These are phyloP conservation scores for Drosophila mimetica DNA, from an alignment of 2,888 invertebrate species.

Conservation along the genomic window DNA sequence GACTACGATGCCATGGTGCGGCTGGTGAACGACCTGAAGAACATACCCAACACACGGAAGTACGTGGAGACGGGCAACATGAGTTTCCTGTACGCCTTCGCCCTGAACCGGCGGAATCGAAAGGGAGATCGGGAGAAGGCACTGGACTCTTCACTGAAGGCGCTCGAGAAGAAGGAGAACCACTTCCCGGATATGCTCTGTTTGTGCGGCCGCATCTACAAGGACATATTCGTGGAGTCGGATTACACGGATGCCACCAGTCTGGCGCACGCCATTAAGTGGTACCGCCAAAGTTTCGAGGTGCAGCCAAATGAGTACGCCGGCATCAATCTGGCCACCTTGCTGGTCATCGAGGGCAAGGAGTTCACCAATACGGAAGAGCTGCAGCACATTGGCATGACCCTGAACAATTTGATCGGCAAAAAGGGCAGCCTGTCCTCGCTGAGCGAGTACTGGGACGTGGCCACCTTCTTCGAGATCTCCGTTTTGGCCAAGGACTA, in stretches of 20 bases:
- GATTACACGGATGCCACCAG: constrained; percentile 94
- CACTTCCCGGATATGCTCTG: constrained; percentile 99
- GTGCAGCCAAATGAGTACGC: constrained; percentile 99
- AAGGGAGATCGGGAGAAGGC: constrained; percentile 98
- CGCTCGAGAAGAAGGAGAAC: constrained; percentile 96
- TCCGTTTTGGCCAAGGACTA: constrained; percentile 99
- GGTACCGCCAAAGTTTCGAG: constrained; percentile 99
- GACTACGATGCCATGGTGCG: constrained; percentile 99
- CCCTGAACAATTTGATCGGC: constrained; percentile 98
- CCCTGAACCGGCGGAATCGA: constrained; percentile 96
- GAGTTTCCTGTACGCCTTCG: constrained; percentile 97
- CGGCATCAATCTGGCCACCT: constrained; percentile 98
- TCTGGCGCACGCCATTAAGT: constrained; percentile 95
- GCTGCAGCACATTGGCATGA: constrained; percentile 96
- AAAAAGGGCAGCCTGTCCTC: constrained; percentile 97
- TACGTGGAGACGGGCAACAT: constrained; percentile 96
- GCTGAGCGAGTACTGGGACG: constrained; percentile 99
- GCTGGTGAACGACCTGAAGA: constrained; percentile 95
- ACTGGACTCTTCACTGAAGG: constrained; percentile 94
- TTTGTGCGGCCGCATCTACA: constrained; percentile 98
- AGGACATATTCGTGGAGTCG: constrained; percentile 98
- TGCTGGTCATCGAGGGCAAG: constrained; percentile 97
- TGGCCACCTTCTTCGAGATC: constrained; percentile 99
- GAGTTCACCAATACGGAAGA: constrained; percentile 96
- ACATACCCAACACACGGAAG: constrained; percentile 94